These are phyloP conservation scores for Drosophila tropicalis DNA, from an alignment of 1,140 invertebrate species.

Conservation along the genomic window DNA sequence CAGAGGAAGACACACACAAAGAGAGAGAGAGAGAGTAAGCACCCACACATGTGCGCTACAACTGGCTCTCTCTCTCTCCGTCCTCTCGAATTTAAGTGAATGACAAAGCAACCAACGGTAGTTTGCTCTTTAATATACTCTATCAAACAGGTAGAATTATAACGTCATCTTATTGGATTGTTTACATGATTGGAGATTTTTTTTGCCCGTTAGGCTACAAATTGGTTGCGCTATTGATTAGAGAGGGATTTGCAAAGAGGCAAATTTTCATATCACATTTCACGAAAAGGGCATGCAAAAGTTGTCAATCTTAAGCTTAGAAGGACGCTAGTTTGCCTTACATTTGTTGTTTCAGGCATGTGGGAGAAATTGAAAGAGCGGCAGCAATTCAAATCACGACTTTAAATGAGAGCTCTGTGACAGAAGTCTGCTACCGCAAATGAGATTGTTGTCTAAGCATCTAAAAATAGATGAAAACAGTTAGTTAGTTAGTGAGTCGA, in stretches of 20 bases:
- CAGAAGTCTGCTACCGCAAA: background rate
- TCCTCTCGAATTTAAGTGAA: background rate
- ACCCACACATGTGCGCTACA: slow-evolving; percentile 1
- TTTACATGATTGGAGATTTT: background rate
- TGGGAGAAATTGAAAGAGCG: slow-evolving; percentile 17
- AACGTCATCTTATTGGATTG: background rate
- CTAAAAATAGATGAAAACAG: slow-evolving; percentile 17
- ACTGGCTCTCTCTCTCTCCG: background rate
- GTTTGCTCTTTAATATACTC: background rate
- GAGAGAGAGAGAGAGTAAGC: slow-evolving; percentile 14
- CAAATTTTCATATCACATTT: background rate
- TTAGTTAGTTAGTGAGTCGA: slow-evolving; percentile 10
- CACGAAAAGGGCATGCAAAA: background rate
- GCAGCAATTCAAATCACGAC: slow-evolving; percentile 19
- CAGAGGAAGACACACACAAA: too few relatives aligned
- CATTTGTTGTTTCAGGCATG: slow-evolving; percentile 11
- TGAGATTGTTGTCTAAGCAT: slow-evolving; percentile 11
- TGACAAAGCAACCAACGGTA: slow-evolving; percentile 2
- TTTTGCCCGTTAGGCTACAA: background rate
- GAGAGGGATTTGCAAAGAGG: background rate
- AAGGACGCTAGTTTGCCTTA: background rate
- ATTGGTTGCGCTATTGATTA: background rate
- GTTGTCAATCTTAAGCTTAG: background rate
- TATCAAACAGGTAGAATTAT: background rate
- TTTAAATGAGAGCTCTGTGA: slow-evolving; percentile 11